Evolutionary conservation across 2,888 invertebrate species (phyloP).

Genomic region (Xestia ashworthii): DNA sequence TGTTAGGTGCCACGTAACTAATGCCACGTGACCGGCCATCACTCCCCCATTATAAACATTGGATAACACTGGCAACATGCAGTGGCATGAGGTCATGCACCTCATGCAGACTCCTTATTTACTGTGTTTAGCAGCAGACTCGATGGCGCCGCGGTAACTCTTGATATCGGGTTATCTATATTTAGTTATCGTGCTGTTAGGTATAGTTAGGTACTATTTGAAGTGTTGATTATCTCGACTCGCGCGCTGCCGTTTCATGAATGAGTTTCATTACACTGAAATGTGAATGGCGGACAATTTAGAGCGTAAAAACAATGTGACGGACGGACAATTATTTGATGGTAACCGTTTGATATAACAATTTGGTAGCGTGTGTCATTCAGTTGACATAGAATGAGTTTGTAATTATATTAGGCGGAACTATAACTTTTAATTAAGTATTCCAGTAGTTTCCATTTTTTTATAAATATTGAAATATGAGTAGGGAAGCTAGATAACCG

Average conservation of each 20-base stretch:
- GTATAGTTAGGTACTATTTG: slow-evolving; percentile 69
- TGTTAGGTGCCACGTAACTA: slow-evolving; percentile 77
- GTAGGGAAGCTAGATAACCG: slow-evolving; percentile 35
- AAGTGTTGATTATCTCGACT: slow-evolving; percentile 74
- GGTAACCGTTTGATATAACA: slow-evolving; percentile 67
- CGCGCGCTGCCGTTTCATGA: slow-evolving; percentile 72
- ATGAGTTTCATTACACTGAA: slow-evolving; percentile 77
- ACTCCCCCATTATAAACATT: slow-evolving; percentile 83
- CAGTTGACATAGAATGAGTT: slow-evolving; percentile 58
- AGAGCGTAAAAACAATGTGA: slow-evolving; percentile 86
- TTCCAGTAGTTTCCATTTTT: slow-evolving; percentile 34
- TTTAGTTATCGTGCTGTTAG: slow-evolving; percentile 75
- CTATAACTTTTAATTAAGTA: slow-evolving; percentile 3
- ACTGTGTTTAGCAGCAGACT: slow-evolving; percentile 77
- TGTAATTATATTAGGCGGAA: slow-evolving; percentile 38
- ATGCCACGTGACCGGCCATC: slow-evolving; percentile 78
- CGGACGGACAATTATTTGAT: slow-evolving; percentile 76
- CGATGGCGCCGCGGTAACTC: slow-evolving; percentile 79
- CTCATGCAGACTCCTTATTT: slow-evolving; percentile 78
- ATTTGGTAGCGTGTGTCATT: slow-evolving; percentile 62
- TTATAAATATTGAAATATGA: slow-evolving; percentile 42
- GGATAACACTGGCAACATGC: slow-evolving; percentile 78
- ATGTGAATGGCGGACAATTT: slow-evolving; percentile 80
- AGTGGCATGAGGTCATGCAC: slow-evolving; percentile 83
- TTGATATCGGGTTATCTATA: slow-evolving; percentile 81